Evolutionary conservation across 2,888 invertebrate genomes (phyloP).

Genomic region (Lamproptera curius): DNA sequence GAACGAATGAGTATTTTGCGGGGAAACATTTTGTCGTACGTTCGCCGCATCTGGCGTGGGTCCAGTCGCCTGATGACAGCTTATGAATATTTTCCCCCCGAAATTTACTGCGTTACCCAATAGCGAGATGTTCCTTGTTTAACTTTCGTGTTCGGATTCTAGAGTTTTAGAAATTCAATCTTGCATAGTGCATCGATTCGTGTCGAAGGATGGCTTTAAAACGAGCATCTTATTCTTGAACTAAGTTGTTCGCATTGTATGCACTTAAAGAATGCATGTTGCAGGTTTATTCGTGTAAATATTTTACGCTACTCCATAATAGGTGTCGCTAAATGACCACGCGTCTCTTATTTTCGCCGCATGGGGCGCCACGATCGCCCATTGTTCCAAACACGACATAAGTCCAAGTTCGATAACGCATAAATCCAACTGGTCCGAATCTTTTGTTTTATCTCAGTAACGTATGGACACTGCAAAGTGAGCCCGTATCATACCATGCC

Average conservation of each 20-base stretch:
- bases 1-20: slow-evolving; percentile 68
- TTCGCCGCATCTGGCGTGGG: slow-evolving; percentile 71
- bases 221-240: too few species aligned
- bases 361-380: slow-evolving; percentile 75
- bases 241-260: too few species aligned
- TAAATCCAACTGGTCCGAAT: slow-evolving; percentile 71
- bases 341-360: slow-evolving; percentile 51
- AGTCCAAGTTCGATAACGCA: slow-evolving; percentile 70
- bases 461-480: slow-evolving; percentile 77
- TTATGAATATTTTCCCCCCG: slow-evolving; percentile 77
- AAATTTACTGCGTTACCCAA: slow-evolving; percentile 61
- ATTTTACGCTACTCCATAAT: slow-evolving; percentile 56
- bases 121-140: slow-evolving; percentile 54
- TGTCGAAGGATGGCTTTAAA: too few species aligned
- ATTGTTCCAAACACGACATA: slow-evolving; percentile 66
- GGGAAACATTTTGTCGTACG: slow-evolving; percentile 72
- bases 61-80: slow-evolving; percentile 76
- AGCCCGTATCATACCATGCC: slow-evolving; percentile 68
- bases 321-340: slow-evolving; percentile 57
- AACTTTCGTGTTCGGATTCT: slow-evolving; percentile 51
- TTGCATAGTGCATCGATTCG: not conserved
- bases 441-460: slow-evolving; percentile 77
- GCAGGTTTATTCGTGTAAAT: slow-evolving; percentile 12
- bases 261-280: too few species aligned
- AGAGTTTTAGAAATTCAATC: slow-evolving; percentile 26